Percentiles rank a stretch among this genome's conserved stretches.
phyloP scores from a whole-genome alignment of 1,140 invertebrate genomes.

The Drosophila kurseongensis region DNA sequence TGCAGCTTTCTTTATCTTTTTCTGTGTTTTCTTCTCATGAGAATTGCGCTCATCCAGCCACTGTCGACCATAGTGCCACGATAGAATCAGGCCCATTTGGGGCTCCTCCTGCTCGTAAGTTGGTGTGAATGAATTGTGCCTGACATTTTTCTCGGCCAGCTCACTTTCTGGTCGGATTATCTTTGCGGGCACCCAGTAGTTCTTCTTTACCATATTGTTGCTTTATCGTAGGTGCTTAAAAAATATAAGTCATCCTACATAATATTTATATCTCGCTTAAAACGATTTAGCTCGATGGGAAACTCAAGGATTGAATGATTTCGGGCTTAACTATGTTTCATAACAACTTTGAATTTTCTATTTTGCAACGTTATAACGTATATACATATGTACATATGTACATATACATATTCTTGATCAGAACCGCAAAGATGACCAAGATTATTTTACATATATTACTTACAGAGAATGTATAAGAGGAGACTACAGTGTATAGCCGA shows the following conservation, averaged over 20 bases:
- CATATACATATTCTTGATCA: no score
- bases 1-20: not conserved
- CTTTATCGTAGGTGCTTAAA: not conserved
- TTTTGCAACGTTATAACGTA: no score
- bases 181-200: not conserved
- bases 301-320: slow-evolving; percentile 1
- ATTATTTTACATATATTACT: no score
- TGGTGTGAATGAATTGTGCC: slow-evolving; percentile 6
- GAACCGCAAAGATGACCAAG: no score
- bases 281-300: not conserved
- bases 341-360: no score
- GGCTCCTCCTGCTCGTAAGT: slow-evolving; percentile 13
- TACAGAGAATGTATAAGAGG: no score
- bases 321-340: no score
- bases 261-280: not conserved
- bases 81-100: slow-evolving; percentile 19
- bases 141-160: not conserved
- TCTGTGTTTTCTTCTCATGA: not conserved
- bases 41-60: slow-evolving; percentile 24
- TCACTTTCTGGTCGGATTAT: not conserved
- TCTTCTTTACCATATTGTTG: not conserved
- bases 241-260: not conserved
- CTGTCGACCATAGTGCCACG: slow-evolving; percentile 41
- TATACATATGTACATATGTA: no score
- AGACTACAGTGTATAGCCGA: no score